Conservation (phyloP, 37 sponge, comb jelly and placozoan genomes). For the Chondrosia reniformis region DNA sequence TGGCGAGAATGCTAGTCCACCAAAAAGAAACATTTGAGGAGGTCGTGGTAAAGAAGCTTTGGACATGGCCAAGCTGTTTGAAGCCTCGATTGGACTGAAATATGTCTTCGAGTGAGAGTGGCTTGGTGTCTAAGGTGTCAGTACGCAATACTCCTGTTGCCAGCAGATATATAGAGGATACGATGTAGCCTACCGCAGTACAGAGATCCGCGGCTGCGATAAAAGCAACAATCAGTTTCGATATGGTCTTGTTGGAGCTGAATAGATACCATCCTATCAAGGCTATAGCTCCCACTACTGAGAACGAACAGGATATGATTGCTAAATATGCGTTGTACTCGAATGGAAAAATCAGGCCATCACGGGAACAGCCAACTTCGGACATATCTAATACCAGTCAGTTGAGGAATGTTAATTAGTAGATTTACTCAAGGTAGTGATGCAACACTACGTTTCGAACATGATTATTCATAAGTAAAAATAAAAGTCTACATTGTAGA, state of each 20-base stretch:
- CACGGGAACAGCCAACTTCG: no score
- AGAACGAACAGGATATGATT: not conserved
- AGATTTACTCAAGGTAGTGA: no score
- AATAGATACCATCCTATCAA: not conserved
- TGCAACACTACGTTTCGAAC: no score
- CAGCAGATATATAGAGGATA: constrained; percentile 4
- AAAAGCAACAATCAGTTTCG: not conserved
- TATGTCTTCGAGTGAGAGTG: not conserved
- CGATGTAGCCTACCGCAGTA: constrained; percentile 7
- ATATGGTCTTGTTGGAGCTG: not conserved
- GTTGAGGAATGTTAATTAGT: no score
- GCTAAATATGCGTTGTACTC: not conserved
- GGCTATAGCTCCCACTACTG: not conserved
- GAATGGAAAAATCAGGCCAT: no score
- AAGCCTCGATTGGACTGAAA: not conserved
- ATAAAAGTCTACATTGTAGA: no score
- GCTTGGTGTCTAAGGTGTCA: no score
- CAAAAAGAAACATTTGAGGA: constrained; percentile 43
- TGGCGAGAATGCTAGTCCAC: constrained; percentile 58
- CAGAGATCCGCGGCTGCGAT: constrained; percentile 6
- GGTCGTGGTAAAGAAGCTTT: constrained; percentile 46
- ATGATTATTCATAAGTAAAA: no score
- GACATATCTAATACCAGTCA: no score
- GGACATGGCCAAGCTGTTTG: constrained; percentile 27
- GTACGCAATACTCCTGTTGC: not conserved